These are phyloP conservation scores for Solenopsis invicta DNA, from an alignment of 1,140 invertebrate species.

Conservation along the genomic window DNA sequence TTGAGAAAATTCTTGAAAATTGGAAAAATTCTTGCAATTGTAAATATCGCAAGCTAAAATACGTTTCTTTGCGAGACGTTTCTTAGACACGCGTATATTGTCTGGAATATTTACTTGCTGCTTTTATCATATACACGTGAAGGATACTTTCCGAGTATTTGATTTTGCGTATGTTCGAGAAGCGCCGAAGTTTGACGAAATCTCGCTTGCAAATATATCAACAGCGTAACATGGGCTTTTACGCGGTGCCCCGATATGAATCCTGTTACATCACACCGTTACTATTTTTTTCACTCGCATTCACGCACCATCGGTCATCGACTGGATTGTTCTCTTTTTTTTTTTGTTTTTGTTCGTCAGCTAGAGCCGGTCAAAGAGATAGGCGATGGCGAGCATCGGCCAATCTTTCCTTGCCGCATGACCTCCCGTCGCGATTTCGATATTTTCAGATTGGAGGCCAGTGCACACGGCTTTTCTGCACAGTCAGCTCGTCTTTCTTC, in stretches of 20 bases:
- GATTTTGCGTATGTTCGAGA: not conserved
- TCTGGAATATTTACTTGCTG: not conserved
- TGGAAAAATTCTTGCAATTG: constrained; percentile 8
- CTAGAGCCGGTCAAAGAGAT: constrained; percentile 28
- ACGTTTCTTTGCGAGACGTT: not conserved
- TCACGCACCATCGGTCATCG: constrained; percentile 27
- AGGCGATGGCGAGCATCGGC: not conserved
- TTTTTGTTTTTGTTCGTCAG: not conserved
- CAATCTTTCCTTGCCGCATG: constrained; percentile 40
- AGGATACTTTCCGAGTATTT: not conserved
- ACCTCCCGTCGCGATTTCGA: constrained; percentile 55
- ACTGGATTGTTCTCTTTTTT: not conserved
- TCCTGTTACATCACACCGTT: not conserved
- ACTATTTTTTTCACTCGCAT: constrained; percentile 11
- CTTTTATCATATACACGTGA: not conserved
- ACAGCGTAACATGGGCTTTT: not conserved
- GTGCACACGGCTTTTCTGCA: constrained; percentile 42
- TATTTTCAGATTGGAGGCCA: constrained; percentile 50
- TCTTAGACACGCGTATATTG: not conserved
- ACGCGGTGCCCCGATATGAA: not conserved
- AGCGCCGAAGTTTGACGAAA: constrained; percentile 15
- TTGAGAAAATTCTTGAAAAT: not conserved
- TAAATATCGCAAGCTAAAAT: not conserved
- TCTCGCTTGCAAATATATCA: constrained; percentile 12
- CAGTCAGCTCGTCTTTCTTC: constrained; percentile 44